Conservation (phyloP, 2,113 vertebrate species). For the Puffinus mauretanicus region DNA sequence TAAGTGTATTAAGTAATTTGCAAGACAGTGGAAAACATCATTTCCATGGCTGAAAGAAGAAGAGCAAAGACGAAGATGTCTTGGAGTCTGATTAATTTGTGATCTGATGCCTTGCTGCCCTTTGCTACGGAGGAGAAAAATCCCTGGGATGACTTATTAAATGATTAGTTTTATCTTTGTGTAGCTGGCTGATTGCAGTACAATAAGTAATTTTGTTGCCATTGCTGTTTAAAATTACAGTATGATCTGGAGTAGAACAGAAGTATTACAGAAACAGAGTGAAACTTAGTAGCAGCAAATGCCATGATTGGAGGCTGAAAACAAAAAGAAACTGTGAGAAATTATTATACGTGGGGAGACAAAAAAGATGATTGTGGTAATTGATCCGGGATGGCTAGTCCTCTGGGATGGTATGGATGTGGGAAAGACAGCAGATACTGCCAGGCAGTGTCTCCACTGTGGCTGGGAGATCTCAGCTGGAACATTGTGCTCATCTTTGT, state of each 20-base stretch:
- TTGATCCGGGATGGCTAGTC: background rate
- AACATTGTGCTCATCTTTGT: background rate
- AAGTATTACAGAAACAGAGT: background rate
- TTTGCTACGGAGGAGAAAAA: background rate
- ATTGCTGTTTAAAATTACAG: background rate
- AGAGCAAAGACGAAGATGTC: background rate
- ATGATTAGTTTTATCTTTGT: background rate
- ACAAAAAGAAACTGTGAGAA: background rate
- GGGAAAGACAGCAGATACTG: background rate
- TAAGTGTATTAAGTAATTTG: background rate
- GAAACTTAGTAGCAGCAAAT: background rate
- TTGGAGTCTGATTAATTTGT: background rate
- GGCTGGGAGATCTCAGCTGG: background rate
- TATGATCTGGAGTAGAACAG: background rate
- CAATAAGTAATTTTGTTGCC: slow-evolving; percentile 22
- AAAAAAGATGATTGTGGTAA: background rate
- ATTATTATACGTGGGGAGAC: accelerated
- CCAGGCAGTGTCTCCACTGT: background rate
- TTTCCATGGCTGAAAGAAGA: background rate
- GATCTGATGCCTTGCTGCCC: background rate
- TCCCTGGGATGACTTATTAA: background rate
- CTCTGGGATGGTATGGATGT: background rate
- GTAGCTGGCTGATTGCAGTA: background rate
- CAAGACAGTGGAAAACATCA: background rate
- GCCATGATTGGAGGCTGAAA: background rate